Evolutionary conservation across 2,797 vertebrate genomes (phyloP).

Genomic region (Gymnopithys bicolor): DNA sequence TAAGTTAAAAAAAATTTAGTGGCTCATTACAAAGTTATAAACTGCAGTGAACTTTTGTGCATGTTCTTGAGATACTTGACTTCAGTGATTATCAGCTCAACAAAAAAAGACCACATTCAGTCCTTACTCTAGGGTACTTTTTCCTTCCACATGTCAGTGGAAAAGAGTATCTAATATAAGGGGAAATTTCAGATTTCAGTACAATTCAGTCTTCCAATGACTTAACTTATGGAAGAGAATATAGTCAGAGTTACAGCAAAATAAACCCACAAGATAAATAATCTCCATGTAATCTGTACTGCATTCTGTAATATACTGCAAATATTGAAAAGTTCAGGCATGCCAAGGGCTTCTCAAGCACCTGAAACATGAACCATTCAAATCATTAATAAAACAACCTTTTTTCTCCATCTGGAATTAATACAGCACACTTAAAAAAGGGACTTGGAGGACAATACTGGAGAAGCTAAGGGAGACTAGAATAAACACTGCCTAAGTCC

Average conservation of each 20-base stretch:
- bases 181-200: not conserved
- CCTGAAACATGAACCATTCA: not conserved
- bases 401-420: not conserved
- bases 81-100: not conserved
- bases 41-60: not conserved
- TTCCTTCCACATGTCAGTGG: not conserved
- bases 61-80: not conserved
- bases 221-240: not conserved
- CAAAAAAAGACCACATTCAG: not conserved
- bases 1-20: not conserved
- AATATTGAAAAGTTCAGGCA: not conserved
- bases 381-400: not conserved
- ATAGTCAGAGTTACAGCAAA: not conserved
- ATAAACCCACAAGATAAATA: not conserved
- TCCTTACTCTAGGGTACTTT: not conserved
- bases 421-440: not conserved
- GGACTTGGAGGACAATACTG: not conserved
- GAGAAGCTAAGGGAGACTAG: not conserved
- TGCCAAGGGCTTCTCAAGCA: not conserved
- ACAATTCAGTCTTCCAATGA: not conserved
- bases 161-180: not conserved
- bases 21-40: constrained; percentile 31
- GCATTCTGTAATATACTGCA: not conserved
- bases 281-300: not conserved
- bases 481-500: constrained; percentile 1